Conservation (phyloP, 2,888 invertebrate species). For the Drosophila ustulata region DNA sequence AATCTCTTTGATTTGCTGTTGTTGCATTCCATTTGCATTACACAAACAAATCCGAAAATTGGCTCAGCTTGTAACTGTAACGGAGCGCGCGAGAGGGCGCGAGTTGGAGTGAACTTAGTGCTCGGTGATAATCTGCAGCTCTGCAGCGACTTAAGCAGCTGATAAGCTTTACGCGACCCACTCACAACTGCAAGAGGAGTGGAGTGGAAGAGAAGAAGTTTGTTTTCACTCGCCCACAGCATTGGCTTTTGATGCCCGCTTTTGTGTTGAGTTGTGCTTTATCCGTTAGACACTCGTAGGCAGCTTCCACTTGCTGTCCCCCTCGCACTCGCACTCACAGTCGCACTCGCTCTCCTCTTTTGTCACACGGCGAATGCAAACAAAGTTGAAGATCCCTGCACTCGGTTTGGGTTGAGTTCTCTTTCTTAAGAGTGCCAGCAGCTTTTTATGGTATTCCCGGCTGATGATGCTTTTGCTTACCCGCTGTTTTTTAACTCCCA, state of each 20-base stretch:
- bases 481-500: constrained; percentile 56
- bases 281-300: constrained; percentile 24
- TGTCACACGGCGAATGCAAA: constrained; percentile 20
- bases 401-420: constrained; percentile 9
- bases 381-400: constrained; percentile 30
- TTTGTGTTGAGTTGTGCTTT: constrained; percentile 21
- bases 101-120: not conserved
- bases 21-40: constrained; percentile 15
- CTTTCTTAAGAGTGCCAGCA: constrained; percentile 34
- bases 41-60: constrained; percentile 12
- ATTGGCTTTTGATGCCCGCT: constrained; percentile 6
- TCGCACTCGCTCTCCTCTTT: not conserved
- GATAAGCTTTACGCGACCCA: constrained; percentile 25
- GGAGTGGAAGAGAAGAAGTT: not conserved
- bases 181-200: not conserved
- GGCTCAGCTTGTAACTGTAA: constrained; percentile 8
- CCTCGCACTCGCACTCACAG: not conserved
- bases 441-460: constrained; percentile 6
- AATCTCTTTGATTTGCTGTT: constrained; percentile 14
- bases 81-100: not conserved
- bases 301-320: not conserved
- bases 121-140: constrained; percentile 22
- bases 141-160: constrained; percentile 22
- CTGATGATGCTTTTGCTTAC: constrained; percentile 44
- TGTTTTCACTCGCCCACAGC: constrained; percentile 18